A percentile compares a stretch with the other conserved stretches of the same genome.
Evolutionary conservation across 2,888 invertebrate species (phyloP).

Genomic region (Tromatobia lineatoria): DNA sequence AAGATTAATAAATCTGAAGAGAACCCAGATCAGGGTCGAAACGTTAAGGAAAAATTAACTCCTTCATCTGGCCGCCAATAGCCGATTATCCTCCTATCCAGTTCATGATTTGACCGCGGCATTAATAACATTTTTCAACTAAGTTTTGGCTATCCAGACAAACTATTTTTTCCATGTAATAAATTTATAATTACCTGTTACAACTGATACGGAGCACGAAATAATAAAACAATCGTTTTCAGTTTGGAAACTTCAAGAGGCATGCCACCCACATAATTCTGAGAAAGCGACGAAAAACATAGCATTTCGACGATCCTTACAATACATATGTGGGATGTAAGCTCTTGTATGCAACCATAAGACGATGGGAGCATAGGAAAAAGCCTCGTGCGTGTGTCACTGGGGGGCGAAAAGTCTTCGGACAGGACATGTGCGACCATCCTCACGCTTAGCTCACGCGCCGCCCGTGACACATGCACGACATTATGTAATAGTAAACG

Average conservation of each 20-base stretch:
- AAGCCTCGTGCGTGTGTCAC: constrained; percentile 22
- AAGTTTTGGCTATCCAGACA: too few relatives aligned
- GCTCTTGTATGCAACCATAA: constrained; percentile 4
- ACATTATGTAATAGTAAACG: constrained; percentile 81
- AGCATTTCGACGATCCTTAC: constrained; percentile 33
- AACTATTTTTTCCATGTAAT: too few relatives aligned
- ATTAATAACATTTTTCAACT: too few relatives aligned
- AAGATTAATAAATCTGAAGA: too few relatives aligned
- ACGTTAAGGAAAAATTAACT: too few relatives aligned
- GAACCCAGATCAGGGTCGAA: too few relatives aligned
- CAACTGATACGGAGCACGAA: background rate
- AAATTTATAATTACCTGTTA: background rate
- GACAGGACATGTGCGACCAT: constrained; percentile 69
- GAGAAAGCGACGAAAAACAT: constrained; percentile 49
- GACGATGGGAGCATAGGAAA: constrained; percentile 27
- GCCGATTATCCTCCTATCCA: too few relatives aligned
- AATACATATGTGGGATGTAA: constrained; percentile 48
- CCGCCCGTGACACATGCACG: constrained; percentile 75
- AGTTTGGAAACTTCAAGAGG: constrained; percentile 1
- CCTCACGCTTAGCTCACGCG: constrained; percentile 45
- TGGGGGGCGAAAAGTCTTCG: constrained; percentile 50
- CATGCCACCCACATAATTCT: constrained; percentile 55
- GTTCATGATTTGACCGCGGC: too few relatives aligned
- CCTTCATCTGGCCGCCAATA: too few relatives aligned
- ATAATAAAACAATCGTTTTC: background rate